Conservation (phyloP, 2,797 vertebrate genomes). For the Varecia variegata region DNA sequence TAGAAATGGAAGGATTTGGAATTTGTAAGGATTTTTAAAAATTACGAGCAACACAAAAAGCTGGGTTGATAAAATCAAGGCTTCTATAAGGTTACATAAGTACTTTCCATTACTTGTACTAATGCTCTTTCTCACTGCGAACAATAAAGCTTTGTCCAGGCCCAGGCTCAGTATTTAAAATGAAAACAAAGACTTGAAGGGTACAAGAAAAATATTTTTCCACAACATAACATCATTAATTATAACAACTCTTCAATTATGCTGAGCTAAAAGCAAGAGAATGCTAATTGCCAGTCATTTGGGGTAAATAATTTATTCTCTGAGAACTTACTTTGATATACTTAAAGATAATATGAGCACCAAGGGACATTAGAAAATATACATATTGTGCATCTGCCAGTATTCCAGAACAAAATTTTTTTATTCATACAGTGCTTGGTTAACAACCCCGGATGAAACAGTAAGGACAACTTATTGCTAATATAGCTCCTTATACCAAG, state of each 20-base stretch:
- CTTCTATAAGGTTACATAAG: background rate
- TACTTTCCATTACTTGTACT: background rate
- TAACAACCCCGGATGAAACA: conserved; percentile 8
- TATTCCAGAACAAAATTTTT: background rate
- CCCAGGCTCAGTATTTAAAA: background rate
- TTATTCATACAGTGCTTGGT: background rate
- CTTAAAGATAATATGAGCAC: background rate
- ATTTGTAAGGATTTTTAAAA: background rate
- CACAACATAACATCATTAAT: background rate
- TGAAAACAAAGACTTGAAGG: background rate
- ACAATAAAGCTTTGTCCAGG: background rate
- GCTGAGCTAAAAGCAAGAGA: background rate
- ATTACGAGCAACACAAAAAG: background rate
- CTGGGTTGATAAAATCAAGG: background rate
- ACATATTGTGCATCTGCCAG: background rate
- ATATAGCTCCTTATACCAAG: background rate
- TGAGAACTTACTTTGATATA: background rate
- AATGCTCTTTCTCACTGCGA: background rate
- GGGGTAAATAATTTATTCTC: background rate
- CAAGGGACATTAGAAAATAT: background rate
- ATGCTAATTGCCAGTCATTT: background rate
- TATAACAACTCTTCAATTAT: background rate
- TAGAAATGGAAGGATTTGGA: background rate
- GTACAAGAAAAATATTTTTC: background rate
- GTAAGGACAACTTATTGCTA: background rate